phyloP scores from a whole-genome alignment of 2,888 invertebrate species.

The Gryllus longicercus region DNA sequence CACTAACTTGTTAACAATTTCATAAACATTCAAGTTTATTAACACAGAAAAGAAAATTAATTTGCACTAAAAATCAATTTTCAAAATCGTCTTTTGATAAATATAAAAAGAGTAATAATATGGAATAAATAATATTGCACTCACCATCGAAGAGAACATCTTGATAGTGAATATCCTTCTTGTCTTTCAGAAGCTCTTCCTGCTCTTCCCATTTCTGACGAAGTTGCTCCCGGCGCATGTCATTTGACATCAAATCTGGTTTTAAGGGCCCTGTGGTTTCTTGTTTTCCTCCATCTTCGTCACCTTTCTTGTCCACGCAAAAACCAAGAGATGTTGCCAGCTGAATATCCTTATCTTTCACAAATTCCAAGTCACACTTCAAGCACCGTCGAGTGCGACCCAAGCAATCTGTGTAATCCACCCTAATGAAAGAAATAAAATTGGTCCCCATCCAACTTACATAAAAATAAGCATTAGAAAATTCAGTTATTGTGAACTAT shows the following conservation, averaged over 20 bases:
- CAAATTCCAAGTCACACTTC: slow-evolving; percentile 66
- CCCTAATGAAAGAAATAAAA: slow-evolving; percentile 53
- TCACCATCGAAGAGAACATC: slow-evolving; percentile 83
- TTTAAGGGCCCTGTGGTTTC: slow-evolving; percentile 39
- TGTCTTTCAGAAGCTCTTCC: slow-evolving; percentile 66
- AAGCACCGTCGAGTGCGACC: slow-evolving; percentile 83
- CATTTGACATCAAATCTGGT: slow-evolving; percentile 50
- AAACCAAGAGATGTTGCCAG: slow-evolving; percentile 32
- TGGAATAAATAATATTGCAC: slow-evolving; percentile 36
- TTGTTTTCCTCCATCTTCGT: slow-evolving; percentile 31
- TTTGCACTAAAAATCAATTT: too few relatives aligned
- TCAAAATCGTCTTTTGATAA: too few relatives aligned
- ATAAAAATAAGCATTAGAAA: too few relatives aligned
- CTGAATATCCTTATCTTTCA: slow-evolving; percentile 59
- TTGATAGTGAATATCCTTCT: slow-evolving; percentile 83
- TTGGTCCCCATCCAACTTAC: too few relatives aligned
- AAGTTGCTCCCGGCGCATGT: slow-evolving; percentile 64
- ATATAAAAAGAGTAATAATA: too few relatives aligned
- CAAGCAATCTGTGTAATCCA: slow-evolving; percentile 83
- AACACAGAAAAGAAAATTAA: too few relatives aligned
- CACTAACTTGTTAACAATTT: too few relatives aligned
- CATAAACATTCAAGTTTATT: too few relatives aligned
- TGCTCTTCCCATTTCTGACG: slow-evolving; percentile 85
- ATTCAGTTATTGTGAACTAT: too few relatives aligned
- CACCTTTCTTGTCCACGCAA: slow-evolving; percentile 33